Base-by-base conservation (phyloP, 1,140 invertebrate genomes). In the Heterodera carotae region DNA sequence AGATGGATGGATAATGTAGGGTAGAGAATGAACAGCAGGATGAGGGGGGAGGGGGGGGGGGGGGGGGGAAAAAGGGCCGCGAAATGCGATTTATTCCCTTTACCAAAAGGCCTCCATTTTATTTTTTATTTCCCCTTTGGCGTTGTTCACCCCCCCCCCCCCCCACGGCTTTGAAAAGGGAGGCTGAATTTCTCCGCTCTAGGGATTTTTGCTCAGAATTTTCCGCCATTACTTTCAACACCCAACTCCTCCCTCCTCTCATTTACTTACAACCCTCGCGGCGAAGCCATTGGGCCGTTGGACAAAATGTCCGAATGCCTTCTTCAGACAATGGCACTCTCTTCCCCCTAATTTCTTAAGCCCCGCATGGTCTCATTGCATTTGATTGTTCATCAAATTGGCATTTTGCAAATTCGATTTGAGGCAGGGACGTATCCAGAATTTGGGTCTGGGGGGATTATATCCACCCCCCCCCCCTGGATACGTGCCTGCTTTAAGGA, bases 181-280 rank as follows among this genome's bases (percentile, higher is more conserved):
- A 12, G 48, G 48, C 4, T 4, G 25, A 12, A 29, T 12, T 34
- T 66, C 33, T 34, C 33, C 62, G 62, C 62, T 66, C 25, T 25
- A 66, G 62, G 22, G 62, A 66, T 66, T 66, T 66, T 66, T 66
- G 62, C 33, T 34, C 62, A 29, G 33, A 66, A 18, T 66, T 66
- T 66, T 66, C 62, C 62, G 62, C 62, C 62, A 66, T 34, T 25
- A 66, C 62, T 15, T 34, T 18, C 27, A 18, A 0, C 25, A 25
- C 62, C 12, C 1, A 29, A n/a, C n/a, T n/a, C n/a, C n/a, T n/a
- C n/a, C n/a, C n/a, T n/a, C n/a, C n/a, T n/a, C 25, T 66, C 62
- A 53, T 22, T 53, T 53, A 43, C n/a, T n/a, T n/a, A 39, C 12
- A 8, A 39, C 15, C 48, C 48, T 53, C 48, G 48, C 4, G 48